Conservation (phyloP, 2,113 vertebrate genomes). For the Brienomyrus longianalis region DNA sequence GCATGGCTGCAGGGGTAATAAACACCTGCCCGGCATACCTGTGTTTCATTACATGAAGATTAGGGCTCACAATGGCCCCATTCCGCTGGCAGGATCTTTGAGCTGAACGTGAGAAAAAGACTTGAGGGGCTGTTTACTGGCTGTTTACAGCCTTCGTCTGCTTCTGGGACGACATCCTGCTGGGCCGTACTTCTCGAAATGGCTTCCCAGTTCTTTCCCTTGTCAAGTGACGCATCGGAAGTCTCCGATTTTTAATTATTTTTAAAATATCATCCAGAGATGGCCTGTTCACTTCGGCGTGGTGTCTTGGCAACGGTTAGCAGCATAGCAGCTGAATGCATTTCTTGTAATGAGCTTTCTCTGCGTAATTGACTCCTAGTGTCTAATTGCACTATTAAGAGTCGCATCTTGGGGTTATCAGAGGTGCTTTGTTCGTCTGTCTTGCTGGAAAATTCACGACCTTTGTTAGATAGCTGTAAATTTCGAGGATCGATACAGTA, state of each 20-base stretch:
- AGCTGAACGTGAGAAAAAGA: background rate
- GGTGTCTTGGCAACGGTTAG: background rate
- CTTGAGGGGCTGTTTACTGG: constrained; percentile 20
- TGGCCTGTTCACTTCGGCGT: background rate
- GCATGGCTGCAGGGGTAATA: background rate
- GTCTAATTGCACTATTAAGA: background rate
- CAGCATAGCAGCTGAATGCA: background rate
- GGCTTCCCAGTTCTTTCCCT: background rate
- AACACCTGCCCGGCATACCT: constrained; percentile 20
- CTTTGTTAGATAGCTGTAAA: background rate
- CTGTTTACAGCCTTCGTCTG: constrained; percentile 7
- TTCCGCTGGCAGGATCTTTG: background rate
- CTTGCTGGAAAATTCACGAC: background rate
- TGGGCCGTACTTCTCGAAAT: background rate
- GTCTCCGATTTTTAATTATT: background rate
- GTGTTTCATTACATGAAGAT: constrained; percentile 15
- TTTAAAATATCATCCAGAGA: background rate
- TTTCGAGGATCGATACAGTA: background rate
- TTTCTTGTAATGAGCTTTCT: background rate
- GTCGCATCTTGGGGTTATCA: background rate
- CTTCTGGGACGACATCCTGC: background rate
- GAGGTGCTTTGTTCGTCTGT: background rate
- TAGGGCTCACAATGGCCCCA: background rate
- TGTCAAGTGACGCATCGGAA: background rate
- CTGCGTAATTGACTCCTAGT: background rate